Evolutionary conservation across 1,140 invertebrate genomes (phyloP), one percentile per base, ranked within the genome.

Genomic region (Bombus sylvicola): DNA sequence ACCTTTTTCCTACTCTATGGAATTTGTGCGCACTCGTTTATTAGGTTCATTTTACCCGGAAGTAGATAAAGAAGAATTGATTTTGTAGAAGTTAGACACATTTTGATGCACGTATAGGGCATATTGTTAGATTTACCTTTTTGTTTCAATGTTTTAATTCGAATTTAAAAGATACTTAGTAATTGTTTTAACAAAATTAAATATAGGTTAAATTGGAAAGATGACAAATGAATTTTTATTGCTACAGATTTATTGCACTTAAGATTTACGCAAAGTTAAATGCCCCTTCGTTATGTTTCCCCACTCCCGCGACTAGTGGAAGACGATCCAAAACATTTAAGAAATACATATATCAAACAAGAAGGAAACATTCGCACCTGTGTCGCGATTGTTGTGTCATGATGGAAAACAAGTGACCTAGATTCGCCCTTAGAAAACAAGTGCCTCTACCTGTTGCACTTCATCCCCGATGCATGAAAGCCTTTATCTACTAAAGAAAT

Each of bases 361-460:
- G 13, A 22, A 39, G 25, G 25, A 64, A 43, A 80, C 62, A 10
- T 31, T 73, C 13, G 39, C 59, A 76, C 34, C 75, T 71, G 75
- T 79, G 73, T 47, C 37, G 8, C 34, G 64, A 71, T 69, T 18
- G 28, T 83, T 39, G 64, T 31, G 47, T 8, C 47, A 25, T n/a
- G 39, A 79, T 59, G 66, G 82, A 39, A 68, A 85, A 81, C 69
- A n/a, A 68, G 53, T 69, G 79, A 85, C 84, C 84, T 6, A 85
- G 78, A 68, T 85, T 81, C 43, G 9, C 9, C 8, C 2, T 2
- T 22, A 28, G 69, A 77, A 79, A 74, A 74, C 68, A 62, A 37
- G 37, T 66, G 10, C 0, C 43, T 87, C 71, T 90, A 90, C 89
- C 89, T 90, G 88, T 90, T 90, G 89, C 89, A 85, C 47, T 80